Evolutionary conservation across 2,888 invertebrate species (phyloP).

Genomic region (Alloscopus bannaensis): DNA sequence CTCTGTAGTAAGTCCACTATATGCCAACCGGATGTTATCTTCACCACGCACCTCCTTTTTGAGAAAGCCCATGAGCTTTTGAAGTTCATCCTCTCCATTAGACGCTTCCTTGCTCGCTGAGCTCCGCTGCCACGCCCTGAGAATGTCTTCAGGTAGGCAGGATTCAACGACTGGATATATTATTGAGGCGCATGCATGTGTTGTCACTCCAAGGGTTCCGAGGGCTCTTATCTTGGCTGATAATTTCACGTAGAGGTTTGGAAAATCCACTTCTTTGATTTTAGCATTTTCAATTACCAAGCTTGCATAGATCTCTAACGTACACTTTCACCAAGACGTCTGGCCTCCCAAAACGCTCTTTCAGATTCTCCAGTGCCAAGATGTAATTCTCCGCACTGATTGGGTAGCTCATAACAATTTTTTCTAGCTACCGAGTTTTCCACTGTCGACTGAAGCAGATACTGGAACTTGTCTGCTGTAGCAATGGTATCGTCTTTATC

Average conservation of each 20-base stretch:
- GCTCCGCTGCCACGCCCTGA: slow-evolving; percentile 50
- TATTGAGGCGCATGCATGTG: slow-evolving; percentile 48
- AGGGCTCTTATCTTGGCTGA: slow-evolving; percentile 51
- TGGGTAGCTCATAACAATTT: slow-evolving; percentile 67
- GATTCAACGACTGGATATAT: slow-evolving; percentile 67
- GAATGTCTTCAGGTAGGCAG: slow-evolving; percentile 55
- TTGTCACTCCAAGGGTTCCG: slow-evolving; percentile 56
- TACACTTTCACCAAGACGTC: slow-evolving; percentile 73
- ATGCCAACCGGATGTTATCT: slow-evolving; percentile 29
- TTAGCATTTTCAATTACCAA: slow-evolving; percentile 68
- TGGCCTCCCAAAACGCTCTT: slow-evolving; percentile 62
- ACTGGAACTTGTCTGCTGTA: slow-evolving; percentile 66
- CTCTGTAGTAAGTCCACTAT: no score
- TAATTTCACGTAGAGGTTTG: slow-evolving; percentile 47
- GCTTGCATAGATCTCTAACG: slow-evolving; percentile 73
- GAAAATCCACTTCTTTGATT: neutral
- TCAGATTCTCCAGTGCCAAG: slow-evolving; percentile 62
- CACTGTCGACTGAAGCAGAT: slow-evolving; percentile 68
- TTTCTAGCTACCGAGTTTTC: slow-evolving; percentile 67
- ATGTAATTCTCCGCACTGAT: slow-evolving; percentile 71
- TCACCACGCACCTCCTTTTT: slow-evolving; percentile 38
- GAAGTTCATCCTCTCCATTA: slow-evolving; percentile 30
- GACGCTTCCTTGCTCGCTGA: slow-evolving; percentile 73
- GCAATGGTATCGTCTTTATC: slow-evolving; percentile 65
- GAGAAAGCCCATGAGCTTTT: slow-evolving; percentile 39